phyloP scores from a whole-genome alignment of 1,140 invertebrate species.

The Heliconius melpomene region DNA sequence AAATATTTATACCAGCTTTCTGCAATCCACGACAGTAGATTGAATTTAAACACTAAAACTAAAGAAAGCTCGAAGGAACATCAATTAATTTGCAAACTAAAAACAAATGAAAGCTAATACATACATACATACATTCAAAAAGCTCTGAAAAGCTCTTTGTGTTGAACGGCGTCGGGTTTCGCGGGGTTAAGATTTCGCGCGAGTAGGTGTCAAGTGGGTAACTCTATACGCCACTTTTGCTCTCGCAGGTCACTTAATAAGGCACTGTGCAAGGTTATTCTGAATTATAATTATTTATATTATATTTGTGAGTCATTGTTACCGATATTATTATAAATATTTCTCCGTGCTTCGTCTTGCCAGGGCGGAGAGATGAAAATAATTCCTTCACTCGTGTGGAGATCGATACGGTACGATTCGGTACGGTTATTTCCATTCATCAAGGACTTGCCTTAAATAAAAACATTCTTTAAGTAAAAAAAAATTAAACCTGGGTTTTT shows the following conservation, averaged over 20 bases:
- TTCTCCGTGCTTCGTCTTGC: too few species aligned
- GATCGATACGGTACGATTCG: too few species aligned
- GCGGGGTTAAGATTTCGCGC: constrained; percentile 21
- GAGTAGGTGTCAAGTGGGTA: constrained; percentile 27
- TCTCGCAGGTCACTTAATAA: constrained; percentile 11
- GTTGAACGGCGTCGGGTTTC: constrained; percentile 18
- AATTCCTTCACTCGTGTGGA: too few species aligned
- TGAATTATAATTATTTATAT: not conserved
- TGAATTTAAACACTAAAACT: too few species aligned
- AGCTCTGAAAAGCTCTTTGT: constrained; percentile 29
- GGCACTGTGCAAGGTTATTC: not conserved
- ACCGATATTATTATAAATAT: too few species aligned
- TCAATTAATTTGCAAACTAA: constrained; percentile 12
- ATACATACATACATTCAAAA: not conserved
- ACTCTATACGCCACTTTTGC: constrained; percentile 20
- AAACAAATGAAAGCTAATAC: constrained; percentile 23
- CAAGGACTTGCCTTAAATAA: too few species aligned
- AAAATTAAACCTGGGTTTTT: not conserved
- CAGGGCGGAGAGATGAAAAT: too few species aligned
- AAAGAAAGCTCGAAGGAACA: not conserved
- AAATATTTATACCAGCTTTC: too few species aligned
- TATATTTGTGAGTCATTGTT: not conserved
- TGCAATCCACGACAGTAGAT: too few species aligned
- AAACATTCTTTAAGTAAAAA: too few species aligned
- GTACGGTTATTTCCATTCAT: too few species aligned